Evolutionary conservation across 2,113 vertebrate species (phyloP), one percentile per base, ranked within the genome.

Genomic region (Tachysurus vachellii): DNA sequence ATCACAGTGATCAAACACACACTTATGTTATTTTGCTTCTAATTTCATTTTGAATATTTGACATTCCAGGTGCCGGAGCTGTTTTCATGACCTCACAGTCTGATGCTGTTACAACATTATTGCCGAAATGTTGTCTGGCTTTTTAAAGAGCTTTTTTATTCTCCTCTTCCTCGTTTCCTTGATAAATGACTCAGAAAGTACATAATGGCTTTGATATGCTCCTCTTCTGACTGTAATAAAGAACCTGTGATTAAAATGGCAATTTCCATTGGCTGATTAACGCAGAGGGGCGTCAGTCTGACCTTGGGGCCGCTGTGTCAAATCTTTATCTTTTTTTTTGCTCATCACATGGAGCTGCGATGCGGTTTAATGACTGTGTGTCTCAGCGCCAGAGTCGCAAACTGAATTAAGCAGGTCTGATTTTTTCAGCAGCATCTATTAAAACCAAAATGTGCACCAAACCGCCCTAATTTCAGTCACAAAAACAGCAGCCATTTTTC

Each of bases 221-320:
- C 77, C 85, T 86, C 86, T 91, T 89, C 79, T 91, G 90, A 88
- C 91, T 91, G 82, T 91, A 86, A 90, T 88, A 83, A 85, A 85
- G 80, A 90, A 87, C 83, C 64, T 85, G 44, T 83, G 86, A 87
- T 88, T 84, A 86, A 85, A 91, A 86, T 85, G 71, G 64, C 79
- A 87, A 81, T 87, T 89, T 87, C 76, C 82, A 83, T 90, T 83
- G 85, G 73, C 73, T 85, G 85, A 89, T 88, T 89, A 88, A 88
- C 80, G 57, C 42, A 80, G 86, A 88, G 84, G 59, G 42, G 44
- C 62, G 73, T 50, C 83, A n/a, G 42, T 57, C 80, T 86, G 88
- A 87, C 90, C 88, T 84, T 82, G 80, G 84, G 80, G 85, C 85
- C n/a, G 62, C 57, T 83, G 56, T 53, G 80, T 87, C 81, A 85